Evolutionary conservation across 2,797 vertebrate species (phyloP).

Genomic region (Brachyalestes nurse): DNA sequence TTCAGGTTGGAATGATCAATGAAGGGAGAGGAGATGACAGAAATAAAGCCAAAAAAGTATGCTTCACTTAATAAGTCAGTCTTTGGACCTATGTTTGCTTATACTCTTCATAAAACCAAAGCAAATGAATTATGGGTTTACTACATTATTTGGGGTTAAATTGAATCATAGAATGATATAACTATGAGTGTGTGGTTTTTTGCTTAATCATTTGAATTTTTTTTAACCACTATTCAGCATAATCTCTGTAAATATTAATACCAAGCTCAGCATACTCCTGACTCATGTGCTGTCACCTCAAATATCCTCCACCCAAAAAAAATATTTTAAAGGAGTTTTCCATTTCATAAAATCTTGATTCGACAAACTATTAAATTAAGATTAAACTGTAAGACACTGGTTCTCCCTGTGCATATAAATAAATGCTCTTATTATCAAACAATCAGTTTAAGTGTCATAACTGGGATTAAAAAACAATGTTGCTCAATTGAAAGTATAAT

Average conservation of each 20-base stretch:
- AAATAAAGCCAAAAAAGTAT: slow-evolving; percentile 15
- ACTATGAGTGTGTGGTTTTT: neutral
- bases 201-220: too few relatives aligned
- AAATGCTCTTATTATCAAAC: neutral
- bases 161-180: neutral
- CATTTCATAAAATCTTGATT: neutral
- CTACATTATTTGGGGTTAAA: neutral
- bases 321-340: neutral
- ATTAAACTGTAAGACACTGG: neutral
- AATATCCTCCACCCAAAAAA: neutral
- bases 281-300: neutral
- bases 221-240: neutral
- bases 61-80: slow-evolving; percentile 21
- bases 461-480: slow-evolving; percentile 34
- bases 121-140: neutral
- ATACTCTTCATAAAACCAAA: slow-evolving; percentile 16
- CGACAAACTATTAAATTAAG: neutral
- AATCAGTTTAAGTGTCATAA: slow-evolving; percentile 14
- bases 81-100: neutral
- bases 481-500: slow-evolving; percentile 11
- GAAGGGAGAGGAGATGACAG: neutral
- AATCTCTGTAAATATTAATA: neutral
- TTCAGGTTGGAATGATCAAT: neutral
- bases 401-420: neutral
- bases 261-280: slow-evolving; percentile 2